Evolutionary conservation across 1,140 invertebrate genomes (phyloP).

Genomic region (Arctopsyche grandis): DNA sequence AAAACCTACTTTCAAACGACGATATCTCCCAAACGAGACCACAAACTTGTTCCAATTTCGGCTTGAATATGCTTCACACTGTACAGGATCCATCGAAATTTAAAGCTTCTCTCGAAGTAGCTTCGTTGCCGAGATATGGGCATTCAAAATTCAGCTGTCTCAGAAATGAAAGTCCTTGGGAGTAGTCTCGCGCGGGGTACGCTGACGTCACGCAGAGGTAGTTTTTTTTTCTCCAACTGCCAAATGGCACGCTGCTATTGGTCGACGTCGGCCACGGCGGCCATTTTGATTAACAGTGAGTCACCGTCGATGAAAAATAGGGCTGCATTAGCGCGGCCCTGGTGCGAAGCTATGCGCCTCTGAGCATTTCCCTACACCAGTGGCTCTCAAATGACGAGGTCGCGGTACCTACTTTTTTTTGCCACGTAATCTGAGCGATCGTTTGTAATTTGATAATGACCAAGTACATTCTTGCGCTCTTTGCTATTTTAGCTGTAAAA

Average conservation of each 20-base stretch:
- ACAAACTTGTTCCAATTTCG: neutral
- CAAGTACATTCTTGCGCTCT: too few species aligned
- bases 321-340: slow-evolving; percentile 63
- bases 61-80: neutral
- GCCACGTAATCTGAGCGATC: neutral
- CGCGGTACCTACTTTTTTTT: neutral
- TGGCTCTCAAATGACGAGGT: slow-evolving; percentile 14
- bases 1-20: slow-evolving; percentile 7
- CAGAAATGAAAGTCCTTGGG: slow-evolving; percentile 66
- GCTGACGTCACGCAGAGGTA: slow-evolving; percentile 64
- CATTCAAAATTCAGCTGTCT: slow-evolving; percentile 49
- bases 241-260: slow-evolving; percentile 59
- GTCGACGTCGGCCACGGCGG: slow-evolving; percentile 64
- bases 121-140: neutral
- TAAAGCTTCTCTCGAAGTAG: neutral
- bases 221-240: slow-evolving; percentile 59
- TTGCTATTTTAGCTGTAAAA: too few species aligned
- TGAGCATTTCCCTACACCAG: slow-evolving; percentile 65
- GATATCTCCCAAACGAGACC: neutral
- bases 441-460: too few species aligned
- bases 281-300: slow-evolving; percentile 67
- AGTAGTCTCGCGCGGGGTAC: slow-evolving; percentile 66
- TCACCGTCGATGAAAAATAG: slow-evolving; percentile 68
- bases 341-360: slow-evolving; percentile 66
- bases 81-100: neutral